Base-by-base conservation (phyloP, 2,797 vertebrate genomes). In the Danio jaintianensis region DNA sequence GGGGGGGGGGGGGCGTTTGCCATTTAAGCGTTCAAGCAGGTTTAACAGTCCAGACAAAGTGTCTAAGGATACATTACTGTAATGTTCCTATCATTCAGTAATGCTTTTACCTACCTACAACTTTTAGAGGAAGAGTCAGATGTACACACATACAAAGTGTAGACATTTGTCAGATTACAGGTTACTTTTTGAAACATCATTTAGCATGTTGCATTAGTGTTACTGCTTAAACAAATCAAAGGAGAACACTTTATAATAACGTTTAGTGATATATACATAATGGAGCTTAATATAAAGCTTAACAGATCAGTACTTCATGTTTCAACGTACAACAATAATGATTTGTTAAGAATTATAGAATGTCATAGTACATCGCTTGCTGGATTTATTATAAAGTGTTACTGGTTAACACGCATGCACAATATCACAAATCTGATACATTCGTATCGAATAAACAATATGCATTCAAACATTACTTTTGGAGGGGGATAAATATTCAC, bases 1-100 rank as follows among this genome's bases (percentile, higher is more conserved):
- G 16, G 45, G 53, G 43, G 75, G 45, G 29, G 29, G 29, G 38
- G 29, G 16, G 45, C 53, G 43, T 75, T 70, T 74, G 12, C 80
- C 79, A 50, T 75, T 67, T 47, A 80, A 80, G 78, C 78, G 5
- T 68, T 80, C 73, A 64, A 69, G 87, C 87, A 82, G 75, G 80
- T 88, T 90, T 88, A 87, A 88, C 82, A 89, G 84, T 77, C 78
- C 81, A 83, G 80, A 86, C 76, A 86, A 56, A 81, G 83, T 85
- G 29, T 29, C 85, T 84, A 61, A 18, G 85, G 62, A 18, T 85
- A 87, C 66, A 76, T 79, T 70, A 78, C 77, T 83, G 83, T 52
- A 15, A 43, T 79, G 75, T 72, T 75, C 76, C 78, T 72, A 7
- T 62, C 78, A 62, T 83, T 86, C 79, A 80, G 68, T 58, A 36